Base-by-base conservation (phyloP, 2,113 vertebrate genomes). In the Forbesichthys papilliferus region DNA sequence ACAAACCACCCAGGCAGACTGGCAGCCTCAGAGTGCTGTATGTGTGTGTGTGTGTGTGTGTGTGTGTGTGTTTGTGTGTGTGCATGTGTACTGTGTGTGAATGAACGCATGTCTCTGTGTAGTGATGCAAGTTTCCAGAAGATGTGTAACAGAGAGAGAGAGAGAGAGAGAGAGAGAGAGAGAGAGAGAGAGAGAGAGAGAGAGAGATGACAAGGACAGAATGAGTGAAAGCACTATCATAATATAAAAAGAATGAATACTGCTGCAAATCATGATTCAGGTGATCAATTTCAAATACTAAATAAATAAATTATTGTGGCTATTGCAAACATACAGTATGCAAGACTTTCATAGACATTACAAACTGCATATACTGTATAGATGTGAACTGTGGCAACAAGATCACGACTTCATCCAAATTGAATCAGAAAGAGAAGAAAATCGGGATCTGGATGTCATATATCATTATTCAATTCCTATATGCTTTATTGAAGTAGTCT, bases 1-100 rank as follows among this genome's bases (percentile, higher is more conserved):
- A 88, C 88, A 80, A 86, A 85, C 84, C 86, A 87, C 83, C 82
- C 84, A 78, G 27, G 27, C 27, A 27, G 27, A 27, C 27, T 27
- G 27, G 27, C 27, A 27, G 27, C 27, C 27, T 27, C 27, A 27
- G 27, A 27, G 64, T 34, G 51, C 52, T 60, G 73, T 64, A 27
- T 13, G 49, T 64, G 49, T 60, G 68, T 55, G 58, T 42, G 9
- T 61, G 57, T 76, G 53, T 71, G 68, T 55, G 58, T 60, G 73
- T 64, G n/a, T 13, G 49, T 64, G 49, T 60, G 68, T 55, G 58
- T 42, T 7, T 61, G 57, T 76, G 53, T 71, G 68, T 55, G 58
- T 42, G 9, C 65, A 77, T 61, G 57, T 76, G 20, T 13, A 76
- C 52, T 13, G 12, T 18, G 66, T 27, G 54, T 56, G 33, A 47